Percentiles rank a stretch among this genome's conserved stretches.
Conservation (phyloP, 1,140 invertebrate genomes). For the Nebria ingens region DNA sequence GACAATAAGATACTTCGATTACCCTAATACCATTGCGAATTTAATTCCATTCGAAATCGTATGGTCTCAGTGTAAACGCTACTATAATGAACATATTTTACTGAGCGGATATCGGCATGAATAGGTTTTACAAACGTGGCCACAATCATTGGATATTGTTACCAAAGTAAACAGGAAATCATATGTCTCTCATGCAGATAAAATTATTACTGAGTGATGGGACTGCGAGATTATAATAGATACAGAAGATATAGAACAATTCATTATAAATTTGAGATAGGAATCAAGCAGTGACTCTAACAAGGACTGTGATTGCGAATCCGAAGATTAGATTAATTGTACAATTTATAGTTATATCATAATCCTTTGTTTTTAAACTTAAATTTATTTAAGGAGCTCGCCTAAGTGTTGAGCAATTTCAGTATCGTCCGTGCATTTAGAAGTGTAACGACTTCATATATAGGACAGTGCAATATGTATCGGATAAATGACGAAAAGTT, state of each 20-base stretch:
- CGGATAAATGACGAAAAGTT: not conserved
- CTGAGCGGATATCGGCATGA: not conserved
- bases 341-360: too few species aligned
- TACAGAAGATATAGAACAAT: not conserved
- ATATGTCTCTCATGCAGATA: too few species aligned
- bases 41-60: not conserved
- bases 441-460: not conserved
- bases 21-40: not conserved
- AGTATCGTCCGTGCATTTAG: not conserved
- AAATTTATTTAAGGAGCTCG: too few species aligned
- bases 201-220: not conserved
- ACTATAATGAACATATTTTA: not conserved
- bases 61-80: too few species aligned
- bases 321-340: not conserved
- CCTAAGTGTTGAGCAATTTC: not conserved
- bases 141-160: not conserved
- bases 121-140: not conserved
- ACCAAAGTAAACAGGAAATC: not conserved
- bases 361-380: too few species aligned
- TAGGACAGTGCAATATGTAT: not conserved
- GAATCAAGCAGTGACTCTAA: not conserved
- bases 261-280: not conserved
- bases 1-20: not conserved
- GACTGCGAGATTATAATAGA: too few species aligned
- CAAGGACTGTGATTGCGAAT: not conserved